Conservation (phyloP, 2,797 vertebrate genomes). For the Eulemur mongoz region DNA sequence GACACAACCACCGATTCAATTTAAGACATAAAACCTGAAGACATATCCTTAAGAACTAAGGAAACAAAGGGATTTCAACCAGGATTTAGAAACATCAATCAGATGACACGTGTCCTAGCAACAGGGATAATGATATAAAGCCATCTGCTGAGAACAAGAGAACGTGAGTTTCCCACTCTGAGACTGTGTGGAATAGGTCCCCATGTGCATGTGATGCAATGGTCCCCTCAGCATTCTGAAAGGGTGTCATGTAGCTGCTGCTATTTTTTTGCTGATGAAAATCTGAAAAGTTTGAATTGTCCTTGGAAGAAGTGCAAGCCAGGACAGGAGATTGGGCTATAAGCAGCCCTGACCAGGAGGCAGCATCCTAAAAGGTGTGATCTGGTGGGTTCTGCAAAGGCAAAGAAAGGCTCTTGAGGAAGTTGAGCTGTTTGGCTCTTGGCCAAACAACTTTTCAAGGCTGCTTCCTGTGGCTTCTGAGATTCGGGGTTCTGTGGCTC, state of each 20-base stretch:
- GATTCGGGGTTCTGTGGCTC: background rate
- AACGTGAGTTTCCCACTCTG: slow-evolving; percentile 5
- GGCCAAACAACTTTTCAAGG: background rate
- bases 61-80: slow-evolving; percentile 65
- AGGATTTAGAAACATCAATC: slow-evolving; percentile 72
- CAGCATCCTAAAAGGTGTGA: background rate
- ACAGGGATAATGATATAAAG: slow-evolving; percentile 76
- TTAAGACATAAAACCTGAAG: slow-evolving; percentile 62
- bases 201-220: background rate
- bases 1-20: slow-evolving; percentile 46
- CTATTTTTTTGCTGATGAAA: background rate
- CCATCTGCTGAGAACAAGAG: slow-evolving; percentile 27
- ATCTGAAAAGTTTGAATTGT: background rate
- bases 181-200: slow-evolving; percentile 63
- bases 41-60: slow-evolving; percentile 42
- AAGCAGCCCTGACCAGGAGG: background rate
- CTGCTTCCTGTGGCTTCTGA: background rate
- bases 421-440: background rate
- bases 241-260: background rate
- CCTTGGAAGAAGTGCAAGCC: background rate
- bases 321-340: background rate
- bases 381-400: background rate
- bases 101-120: slow-evolving; percentile 80
- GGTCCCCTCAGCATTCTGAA: background rate
- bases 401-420: background rate